Percentiles rank a stretch among this genome's conserved stretches.
These are phyloP conservation scores for Drosophila yooni DNA, from an alignment of 2,888 invertebrate species.

Conservation along the genomic window DNA sequence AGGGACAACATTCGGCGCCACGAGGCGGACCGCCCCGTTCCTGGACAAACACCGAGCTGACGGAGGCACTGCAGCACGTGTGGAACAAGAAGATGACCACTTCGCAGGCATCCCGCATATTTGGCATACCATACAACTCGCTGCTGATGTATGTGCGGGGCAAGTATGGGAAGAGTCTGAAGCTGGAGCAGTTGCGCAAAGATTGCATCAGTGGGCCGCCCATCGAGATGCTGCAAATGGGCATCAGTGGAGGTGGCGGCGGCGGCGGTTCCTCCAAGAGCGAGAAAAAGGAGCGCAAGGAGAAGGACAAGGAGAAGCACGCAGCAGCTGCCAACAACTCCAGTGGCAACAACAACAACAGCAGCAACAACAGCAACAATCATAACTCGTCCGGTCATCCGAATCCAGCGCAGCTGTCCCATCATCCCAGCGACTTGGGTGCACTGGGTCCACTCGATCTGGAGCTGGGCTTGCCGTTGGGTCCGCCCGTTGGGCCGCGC, in stretches of 20 bases:
- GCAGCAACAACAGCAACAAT: conserved; percentile 21
- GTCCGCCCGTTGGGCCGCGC: conserved; percentile 85
- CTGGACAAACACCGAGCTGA: conserved; percentile 96
- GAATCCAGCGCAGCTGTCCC: conserved; percentile 40
- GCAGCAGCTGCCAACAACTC: conserved; percentile 13
- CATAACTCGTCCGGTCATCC: conserved; percentile 20
- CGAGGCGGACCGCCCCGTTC: conserved; percentile 95
- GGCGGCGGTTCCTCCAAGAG: conserved; percentile 63
- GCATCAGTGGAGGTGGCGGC: conserved; percentile 85
- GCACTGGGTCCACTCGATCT: conserved; percentile 63
- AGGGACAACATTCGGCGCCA: conserved; percentile 96
- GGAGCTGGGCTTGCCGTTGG: conserved; percentile 73
- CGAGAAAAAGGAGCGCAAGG: conserved; percentile 77
- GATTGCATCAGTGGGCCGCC: conserved; percentile 94
- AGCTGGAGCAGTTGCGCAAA: conserved; percentile 93
- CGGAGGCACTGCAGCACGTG: conserved; percentile 96
- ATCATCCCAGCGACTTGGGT: conserved; percentile 60
- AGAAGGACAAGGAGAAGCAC: conserved; percentile 72
- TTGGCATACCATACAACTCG: conserved; percentile 97
- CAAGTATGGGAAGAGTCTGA: conserved; percentile 96
- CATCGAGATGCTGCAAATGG: conserved; percentile 89
- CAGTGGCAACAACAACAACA: conserved; percentile 27
- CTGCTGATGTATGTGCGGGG: conserved; percentile 96
- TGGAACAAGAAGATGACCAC: conserved; percentile 98
- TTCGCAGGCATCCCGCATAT: conserved; percentile 95